These are phyloP conservation scores for Hypocryptadius cinnamomeus DNA, from an alignment of 2,113 vertebrate species.

Conservation along the genomic window DNA sequence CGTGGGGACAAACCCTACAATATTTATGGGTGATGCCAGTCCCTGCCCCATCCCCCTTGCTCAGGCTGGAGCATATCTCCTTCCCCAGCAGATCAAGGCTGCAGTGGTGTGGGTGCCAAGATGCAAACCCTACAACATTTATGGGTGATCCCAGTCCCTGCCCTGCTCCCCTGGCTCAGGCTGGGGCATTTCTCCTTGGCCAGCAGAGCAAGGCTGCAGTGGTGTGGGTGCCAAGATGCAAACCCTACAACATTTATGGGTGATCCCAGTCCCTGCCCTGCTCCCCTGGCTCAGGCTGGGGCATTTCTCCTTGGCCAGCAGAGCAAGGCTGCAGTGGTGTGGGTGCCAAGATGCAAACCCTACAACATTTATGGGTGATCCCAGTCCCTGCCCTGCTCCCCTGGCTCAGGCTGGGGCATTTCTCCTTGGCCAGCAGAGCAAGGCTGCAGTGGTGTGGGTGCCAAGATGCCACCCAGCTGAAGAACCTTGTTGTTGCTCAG, in stretches of 20 bases:
- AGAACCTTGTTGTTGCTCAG: neutral
- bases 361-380: accelerated
- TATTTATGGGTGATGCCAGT: too few species aligned
- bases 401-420: neutral
- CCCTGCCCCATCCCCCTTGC: too few species aligned
- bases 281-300: too few species aligned
- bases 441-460: accelerated
- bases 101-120: too few species aligned
- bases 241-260: neutral
- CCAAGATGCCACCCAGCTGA: neutral
- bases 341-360: neutral
- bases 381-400: accelerated
- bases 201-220: neutral
- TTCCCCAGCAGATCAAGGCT: too few species aligned
- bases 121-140: accelerated
- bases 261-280: too few species aligned
- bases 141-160: neutral
- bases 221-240: accelerated
- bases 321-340: too few species aligned
- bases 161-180: neutral
- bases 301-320: too few species aligned
- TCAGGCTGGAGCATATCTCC: too few species aligned
- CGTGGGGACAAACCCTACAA: accelerated
- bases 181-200: neutral
- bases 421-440: neutral